These are phyloP conservation scores for Lasioglossum calceatum DNA, from an alignment of 2,888 invertebrate species.

Conservation along the genomic window DNA sequence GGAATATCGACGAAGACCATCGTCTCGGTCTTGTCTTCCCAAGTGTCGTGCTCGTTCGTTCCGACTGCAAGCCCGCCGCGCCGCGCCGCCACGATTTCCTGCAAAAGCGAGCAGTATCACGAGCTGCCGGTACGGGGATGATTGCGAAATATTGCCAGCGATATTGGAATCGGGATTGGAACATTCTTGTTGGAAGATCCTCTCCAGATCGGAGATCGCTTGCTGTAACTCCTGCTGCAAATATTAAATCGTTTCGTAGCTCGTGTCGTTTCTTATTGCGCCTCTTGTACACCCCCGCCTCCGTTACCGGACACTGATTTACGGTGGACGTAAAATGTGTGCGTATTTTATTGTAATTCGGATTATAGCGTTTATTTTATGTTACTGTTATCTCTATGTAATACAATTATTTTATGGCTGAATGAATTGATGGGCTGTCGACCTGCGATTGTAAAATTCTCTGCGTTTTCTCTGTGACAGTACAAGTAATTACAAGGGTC, in stretches of 20 bases:
- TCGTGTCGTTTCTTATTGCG: background rate
- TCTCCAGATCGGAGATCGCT: background rate
- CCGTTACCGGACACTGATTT: no score
- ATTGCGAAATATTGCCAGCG: background rate
- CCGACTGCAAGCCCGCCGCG: constrained; percentile 24
- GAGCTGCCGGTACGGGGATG: background rate
- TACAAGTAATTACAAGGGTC: background rate
- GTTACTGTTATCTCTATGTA: no score
- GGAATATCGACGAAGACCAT: constrained; percentile 47
- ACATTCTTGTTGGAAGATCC: background rate
- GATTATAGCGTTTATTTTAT: background rate
- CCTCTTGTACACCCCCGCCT: background rate
- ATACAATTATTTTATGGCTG: background rate
- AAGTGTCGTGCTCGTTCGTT: constrained; percentile 6
- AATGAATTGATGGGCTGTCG: background rate
- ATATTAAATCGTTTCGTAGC: background rate
- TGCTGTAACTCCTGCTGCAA: background rate
- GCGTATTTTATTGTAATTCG: no score
- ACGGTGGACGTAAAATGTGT: no score
- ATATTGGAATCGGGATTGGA: background rate
- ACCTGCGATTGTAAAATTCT: background rate
- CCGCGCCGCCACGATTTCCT: background rate
- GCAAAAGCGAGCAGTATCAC: background rate
- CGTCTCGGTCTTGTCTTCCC: constrained; percentile 41
- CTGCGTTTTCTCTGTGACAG: background rate